Conservation (phyloP, 2,888 invertebrate species). For the Drosophila emarginata region DNA sequence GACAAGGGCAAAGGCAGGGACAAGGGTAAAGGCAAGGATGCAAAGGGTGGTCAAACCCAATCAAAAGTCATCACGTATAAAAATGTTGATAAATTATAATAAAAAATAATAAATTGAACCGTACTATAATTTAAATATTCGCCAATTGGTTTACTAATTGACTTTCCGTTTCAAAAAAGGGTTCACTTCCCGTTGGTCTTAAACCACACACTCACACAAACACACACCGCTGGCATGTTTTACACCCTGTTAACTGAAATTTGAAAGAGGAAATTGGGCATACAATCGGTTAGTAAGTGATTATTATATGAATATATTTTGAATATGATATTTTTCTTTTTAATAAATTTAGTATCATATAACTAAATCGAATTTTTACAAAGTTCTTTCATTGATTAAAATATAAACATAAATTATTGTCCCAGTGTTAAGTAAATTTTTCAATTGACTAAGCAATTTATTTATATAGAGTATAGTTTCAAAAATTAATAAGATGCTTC, state of each 20-base stretch:
- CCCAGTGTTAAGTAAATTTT: no score
- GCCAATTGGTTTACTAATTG: not conserved
- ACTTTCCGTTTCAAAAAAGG: not conserved
- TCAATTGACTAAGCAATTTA: no score
- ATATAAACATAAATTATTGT: no score
- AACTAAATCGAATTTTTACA: no score
- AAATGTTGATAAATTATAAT: constrained; percentile 24
- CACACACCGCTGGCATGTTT: not conserved
- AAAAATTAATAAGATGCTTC: no score
- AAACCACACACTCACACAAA: not conserved
- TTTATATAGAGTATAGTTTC: no score
- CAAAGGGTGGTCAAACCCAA: not conserved
- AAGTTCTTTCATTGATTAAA: no score
- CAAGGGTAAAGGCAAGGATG: constrained; percentile 23
- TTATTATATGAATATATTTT: no score
- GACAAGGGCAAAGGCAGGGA: constrained; percentile 15
- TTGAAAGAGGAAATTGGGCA: not conserved
- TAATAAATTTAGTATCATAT: no score
- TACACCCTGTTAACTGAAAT: not conserved
- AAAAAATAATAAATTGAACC: not conserved
- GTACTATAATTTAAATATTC: not conserved
- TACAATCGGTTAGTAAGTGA: not conserved
- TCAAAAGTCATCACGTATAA: constrained; percentile 32
- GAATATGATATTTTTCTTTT: no score
- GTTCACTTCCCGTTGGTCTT: not conserved